These are phyloP conservation scores for Leptinotarsa peninsularis DNA, from an alignment of 2,888 invertebrate genomes.

Conservation along the genomic window DNA sequence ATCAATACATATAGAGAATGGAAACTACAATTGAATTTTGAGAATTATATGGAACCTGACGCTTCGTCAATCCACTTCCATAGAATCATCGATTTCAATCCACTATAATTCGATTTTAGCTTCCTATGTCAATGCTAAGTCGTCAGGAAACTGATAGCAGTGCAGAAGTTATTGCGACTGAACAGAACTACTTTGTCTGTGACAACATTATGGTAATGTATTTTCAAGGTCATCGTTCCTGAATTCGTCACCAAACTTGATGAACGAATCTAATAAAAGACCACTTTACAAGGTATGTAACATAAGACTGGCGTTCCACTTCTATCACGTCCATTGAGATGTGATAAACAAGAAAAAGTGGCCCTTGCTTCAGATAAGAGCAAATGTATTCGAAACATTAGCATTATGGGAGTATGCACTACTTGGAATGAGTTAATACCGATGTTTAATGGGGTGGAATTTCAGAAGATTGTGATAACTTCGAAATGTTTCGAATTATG, in stretches of 20 bases:
- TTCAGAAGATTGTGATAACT: constrained; percentile 32
- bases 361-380: constrained; percentile 35
- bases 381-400: constrained; percentile 37
- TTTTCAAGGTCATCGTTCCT: background rate
- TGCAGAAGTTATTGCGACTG: background rate
- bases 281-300: constrained; percentile 50
- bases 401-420: constrained; percentile 36
- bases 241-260: constrained; percentile 14
- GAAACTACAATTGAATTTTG: too few species aligned
- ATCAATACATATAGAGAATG: too few species aligned
- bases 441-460: constrained; percentile 31
- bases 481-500: background rate
- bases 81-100: too few species aligned
- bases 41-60: too few species aligned
- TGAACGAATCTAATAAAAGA: constrained; percentile 35
- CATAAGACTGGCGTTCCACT: constrained; percentile 48
- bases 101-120: too few species aligned
- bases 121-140: too few species aligned
- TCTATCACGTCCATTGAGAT: constrained; percentile 47
- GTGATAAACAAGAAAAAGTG: constrained; percentile 31
- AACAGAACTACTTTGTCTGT: background rate
- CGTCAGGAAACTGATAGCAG: too few species aligned
- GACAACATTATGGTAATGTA: constrained; percentile 1
- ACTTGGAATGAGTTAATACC: constrained; percentile 8
- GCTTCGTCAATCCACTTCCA: too few species aligned